Evolutionary conservation across 2,113 vertebrate genomes (phyloP), one percentile per base, ranked within the genome.

Genomic region (Telmatochromis sp.): DNA sequence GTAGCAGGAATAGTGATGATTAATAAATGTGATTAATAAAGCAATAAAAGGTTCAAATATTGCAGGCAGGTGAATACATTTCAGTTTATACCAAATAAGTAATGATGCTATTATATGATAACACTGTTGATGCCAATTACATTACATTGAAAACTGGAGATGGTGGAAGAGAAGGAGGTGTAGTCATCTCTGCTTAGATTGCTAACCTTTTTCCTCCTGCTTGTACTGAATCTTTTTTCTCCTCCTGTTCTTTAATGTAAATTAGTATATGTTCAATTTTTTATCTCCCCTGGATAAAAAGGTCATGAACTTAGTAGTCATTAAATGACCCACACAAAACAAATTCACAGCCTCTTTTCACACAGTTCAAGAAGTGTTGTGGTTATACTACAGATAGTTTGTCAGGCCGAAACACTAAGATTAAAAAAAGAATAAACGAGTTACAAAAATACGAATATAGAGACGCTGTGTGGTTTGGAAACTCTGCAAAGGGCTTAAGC

Each of bases 191-290:
- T 60, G 26, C 5, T 17, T 6, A 6, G 57, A 60, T 31, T 60
- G 8, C 26, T 31, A 1, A 35, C 12, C 54, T 0, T 26, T 55
- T 55, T 26, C 54, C 54, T 55, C 54, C 54, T 55, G 54, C 23
- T 28, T 58, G 15, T 63, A 0, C 15, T 33, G 2, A 6, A 19
- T 63, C 21, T 8, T 4, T 6, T 33, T 60, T 63, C 14, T 0
- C 2, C 31, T 65, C 4, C 9, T 35, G 17, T n/a, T n/a, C 17
- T 35, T 65, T 35, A 0, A 35, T 35, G 17, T 65, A n/a, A 35
- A 65, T 35, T 65, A 35, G 9, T 35, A 35, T n/a, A 35, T 65
- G 31, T 35, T 65, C 9, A n/a, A 5, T 0, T 26, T 26, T 55
- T 5, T 13, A 26, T 19, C 17, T 35, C 17, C 17, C 4, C 9